Conservation (phyloP, 1,140 invertebrate species). For the Mamestra configurata region DNA sequence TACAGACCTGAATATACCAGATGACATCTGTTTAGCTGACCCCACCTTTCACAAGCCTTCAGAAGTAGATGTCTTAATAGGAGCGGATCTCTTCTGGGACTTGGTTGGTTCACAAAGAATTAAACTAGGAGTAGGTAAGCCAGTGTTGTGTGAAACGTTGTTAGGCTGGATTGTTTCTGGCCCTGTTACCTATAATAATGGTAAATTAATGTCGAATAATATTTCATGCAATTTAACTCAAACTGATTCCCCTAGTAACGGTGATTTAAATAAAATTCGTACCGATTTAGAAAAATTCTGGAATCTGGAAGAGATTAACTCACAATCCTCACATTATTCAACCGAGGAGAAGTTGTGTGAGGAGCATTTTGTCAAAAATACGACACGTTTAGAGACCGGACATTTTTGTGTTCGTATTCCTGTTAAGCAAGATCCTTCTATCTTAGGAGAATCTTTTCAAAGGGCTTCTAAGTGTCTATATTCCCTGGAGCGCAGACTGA, state of each 20-base stretch:
- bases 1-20: slow-evolving; percentile 54
- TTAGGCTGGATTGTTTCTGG: slow-evolving; percentile 65
- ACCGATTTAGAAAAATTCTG: not conserved
- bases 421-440: slow-evolving; percentile 8
- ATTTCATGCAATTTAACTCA: not conserved
- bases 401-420: slow-evolving; percentile 27
- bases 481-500: not conserved
- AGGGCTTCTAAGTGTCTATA: not conserved
- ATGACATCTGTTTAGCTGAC: slow-evolving; percentile 60
- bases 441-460: slow-evolving; percentile 1
- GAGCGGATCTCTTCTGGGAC: slow-evolving; percentile 65
- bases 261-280: not conserved
- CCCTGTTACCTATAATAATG: slow-evolving; percentile 45
- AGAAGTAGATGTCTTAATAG: slow-evolving; percentile 58
- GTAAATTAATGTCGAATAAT: not conserved
- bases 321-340: not conserved
- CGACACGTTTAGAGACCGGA: slow-evolving; percentile 13
- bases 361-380: slow-evolving; percentile 7
- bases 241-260: not conserved
- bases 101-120: slow-evolving; percentile 58
- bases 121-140: slow-evolving; percentile 58
- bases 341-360: not conserved
- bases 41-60: slow-evolving; percentile 58
- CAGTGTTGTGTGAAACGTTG: slow-evolving; percentile 62
- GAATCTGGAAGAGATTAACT: not conserved